Evolutionary conservation across 2,797 vertebrate genomes (phyloP).

Genomic region (Morelia viridis): DNA sequence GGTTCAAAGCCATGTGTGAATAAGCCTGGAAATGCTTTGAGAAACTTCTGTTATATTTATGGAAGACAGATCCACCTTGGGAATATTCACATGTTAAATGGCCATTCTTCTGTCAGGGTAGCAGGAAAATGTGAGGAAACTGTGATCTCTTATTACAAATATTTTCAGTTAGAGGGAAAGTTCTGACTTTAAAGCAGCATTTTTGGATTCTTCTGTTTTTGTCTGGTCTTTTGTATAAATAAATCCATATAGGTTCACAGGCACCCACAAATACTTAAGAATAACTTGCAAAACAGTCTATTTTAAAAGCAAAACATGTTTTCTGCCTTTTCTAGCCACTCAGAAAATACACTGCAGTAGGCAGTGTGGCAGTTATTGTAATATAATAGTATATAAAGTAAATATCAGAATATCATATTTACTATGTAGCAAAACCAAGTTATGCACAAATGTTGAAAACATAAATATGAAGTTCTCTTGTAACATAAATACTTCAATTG

Average conservation of each 20-base stretch:
- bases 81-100: conserved; percentile 3
- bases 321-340: not conserved
- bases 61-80: not conserved
- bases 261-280: not conserved
- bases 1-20: conserved; percentile 1
- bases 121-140: not conserved
- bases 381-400: not conserved
- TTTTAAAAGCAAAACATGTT: not conserved
- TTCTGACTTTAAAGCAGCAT: not conserved
- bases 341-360: not conserved
- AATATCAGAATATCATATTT: not conserved
- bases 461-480: not conserved
- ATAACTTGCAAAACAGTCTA: not conserved
- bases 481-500: not conserved
- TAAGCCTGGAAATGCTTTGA: not conserved
- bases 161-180: not conserved
- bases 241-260: not conserved
- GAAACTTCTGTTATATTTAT: not conserved
- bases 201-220: not conserved
- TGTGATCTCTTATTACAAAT: not conserved
- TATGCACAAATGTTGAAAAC: not conserved
- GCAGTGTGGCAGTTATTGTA: not conserved
- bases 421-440: not conserved
- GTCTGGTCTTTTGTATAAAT: not conserved
- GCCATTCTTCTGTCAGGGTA: not conserved